Evolutionary conservation across 35 echinoderm and acorn worm species (phyloP).

Genomic region (Apostichopus japonicus): DNA sequence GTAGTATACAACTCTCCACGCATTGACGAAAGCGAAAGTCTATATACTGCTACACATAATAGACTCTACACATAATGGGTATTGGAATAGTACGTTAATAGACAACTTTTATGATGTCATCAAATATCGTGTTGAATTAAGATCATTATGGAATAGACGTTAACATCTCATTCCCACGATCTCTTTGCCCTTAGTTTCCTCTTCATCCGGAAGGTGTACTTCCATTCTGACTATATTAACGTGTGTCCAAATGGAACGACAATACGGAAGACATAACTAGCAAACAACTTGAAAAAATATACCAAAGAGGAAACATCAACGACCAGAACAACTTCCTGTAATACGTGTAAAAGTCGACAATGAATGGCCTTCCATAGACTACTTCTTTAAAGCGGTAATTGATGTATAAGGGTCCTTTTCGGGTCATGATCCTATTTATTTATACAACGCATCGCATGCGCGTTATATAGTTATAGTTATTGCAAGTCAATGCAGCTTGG

Average conservation of each 20-base stretch:
- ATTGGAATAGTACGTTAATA: background rate
- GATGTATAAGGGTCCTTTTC: background rate
- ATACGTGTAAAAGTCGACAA: background rate
- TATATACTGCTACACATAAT: background rate
- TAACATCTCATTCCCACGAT: conserved; percentile 42
- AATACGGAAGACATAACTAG: conserved; percentile 39
- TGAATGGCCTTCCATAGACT: background rate
- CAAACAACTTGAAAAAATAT: conserved; percentile 31
- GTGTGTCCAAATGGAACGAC: conserved; percentile 33
- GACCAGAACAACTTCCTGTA: background rate
- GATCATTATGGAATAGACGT: conserved; percentile 42
- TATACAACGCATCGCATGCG: too few species aligned
- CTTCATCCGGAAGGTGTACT: conserved; percentile 22
- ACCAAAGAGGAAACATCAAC: conserved; percentile 21
- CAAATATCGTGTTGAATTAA: conserved; percentile 22
- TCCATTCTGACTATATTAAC: conserved; percentile 26
- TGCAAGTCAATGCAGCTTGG: too few species aligned
- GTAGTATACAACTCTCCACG: background rate
- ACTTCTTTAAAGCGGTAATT: background rate
- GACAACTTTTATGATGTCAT: background rate
- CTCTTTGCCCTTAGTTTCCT: conserved; percentile 38
- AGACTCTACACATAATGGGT: background rate
- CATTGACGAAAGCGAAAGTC: background rate
- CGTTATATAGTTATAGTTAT: too few species aligned
- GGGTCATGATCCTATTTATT: background rate